A percentile compares a stretch with the other conserved stretches of the same genome.
Evolutionary conservation across 1,140 invertebrate species (phyloP).

Genomic region (Oppia nitens): DNA sequence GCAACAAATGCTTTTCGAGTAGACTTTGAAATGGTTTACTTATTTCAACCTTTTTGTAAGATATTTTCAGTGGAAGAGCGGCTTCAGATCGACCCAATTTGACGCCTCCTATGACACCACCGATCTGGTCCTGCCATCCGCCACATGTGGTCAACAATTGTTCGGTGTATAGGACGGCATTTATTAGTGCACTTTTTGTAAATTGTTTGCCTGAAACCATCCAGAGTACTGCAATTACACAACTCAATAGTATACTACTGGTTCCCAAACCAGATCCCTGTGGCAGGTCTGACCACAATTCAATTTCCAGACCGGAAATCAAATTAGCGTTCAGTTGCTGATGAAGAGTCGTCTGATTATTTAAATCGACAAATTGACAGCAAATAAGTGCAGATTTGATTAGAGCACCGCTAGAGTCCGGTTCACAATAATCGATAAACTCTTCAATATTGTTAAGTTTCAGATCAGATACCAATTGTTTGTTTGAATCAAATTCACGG

Average conservation of each 20-base stretch:
- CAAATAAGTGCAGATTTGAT: not conserved
- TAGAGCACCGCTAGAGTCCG: not conserved
- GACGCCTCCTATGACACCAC: not conserved
- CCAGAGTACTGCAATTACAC: conserved; percentile 32
- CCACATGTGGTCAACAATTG: conserved; percentile 38
- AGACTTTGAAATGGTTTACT: conserved; percentile 23
- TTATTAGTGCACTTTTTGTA: conserved; percentile 26
- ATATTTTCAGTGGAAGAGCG: conserved; percentile 28
- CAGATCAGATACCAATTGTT: conserved; percentile 25
- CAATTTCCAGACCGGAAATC: conserved; percentile 33
- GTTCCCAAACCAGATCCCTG: conserved; percentile 38
- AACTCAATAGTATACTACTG: conserved; percentile 35
- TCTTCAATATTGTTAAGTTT: not conserved
- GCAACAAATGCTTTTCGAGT: conserved; percentile 30
- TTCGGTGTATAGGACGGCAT: conserved; percentile 34
- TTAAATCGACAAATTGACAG: not conserved
- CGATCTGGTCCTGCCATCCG: conserved; percentile 38
- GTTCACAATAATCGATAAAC: not conserved
- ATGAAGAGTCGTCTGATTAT: conserved; percentile 19
- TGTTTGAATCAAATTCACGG: conserved; percentile 31
- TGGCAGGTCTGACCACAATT: conserved; percentile 35
- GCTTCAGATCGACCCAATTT: conserved; percentile 7
- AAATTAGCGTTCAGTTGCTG: conserved; percentile 30
- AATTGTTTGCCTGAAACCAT: conserved; percentile 28
- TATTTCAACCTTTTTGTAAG: conserved; percentile 25